Evolutionary conservation across 1,140 invertebrate genomes (phyloP).

Genomic region (Musca vetustissima): DNA sequence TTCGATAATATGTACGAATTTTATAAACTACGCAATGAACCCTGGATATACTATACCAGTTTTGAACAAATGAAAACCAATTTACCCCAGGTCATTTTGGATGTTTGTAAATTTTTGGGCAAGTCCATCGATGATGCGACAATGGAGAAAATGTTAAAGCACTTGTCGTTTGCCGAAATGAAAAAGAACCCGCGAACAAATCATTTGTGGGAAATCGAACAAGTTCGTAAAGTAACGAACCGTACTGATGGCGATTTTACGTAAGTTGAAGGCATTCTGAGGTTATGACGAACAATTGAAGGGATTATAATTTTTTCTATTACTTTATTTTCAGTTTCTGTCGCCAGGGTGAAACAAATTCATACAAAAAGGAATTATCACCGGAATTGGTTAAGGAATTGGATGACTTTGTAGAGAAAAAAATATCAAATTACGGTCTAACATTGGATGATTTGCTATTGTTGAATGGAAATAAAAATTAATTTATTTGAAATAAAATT

Average conservation of each 20-base stretch:
- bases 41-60: conserved; percentile 76
- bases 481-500: no score
- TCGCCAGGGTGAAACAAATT: conserved; percentile 36
- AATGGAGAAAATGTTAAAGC: conserved; percentile 37
- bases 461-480: not conserved
- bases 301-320: not conserved
- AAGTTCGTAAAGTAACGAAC: conserved; percentile 1
- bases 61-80: conserved; percentile 69
- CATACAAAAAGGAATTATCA: conserved; percentile 38
- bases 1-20: conserved; percentile 70
- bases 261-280: no score
- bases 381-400: conserved; percentile 31
- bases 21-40: conserved; percentile 67
- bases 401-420: conserved; percentile 17
- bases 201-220: conserved; percentile 12
- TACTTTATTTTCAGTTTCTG: conserved; percentile 30
- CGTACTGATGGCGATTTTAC: no score
- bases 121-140: conserved; percentile 34
- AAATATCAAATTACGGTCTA: conserved; percentile 19
- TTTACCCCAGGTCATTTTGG: conserved; percentile 33
- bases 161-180: conserved; percentile 47
- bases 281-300: not conserved
- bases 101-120: conserved; percentile 38
- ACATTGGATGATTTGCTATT: conserved; percentile 35
- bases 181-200: conserved; percentile 34